phyloP scores from a whole-genome alignment of 2,888 invertebrate genomes.

The Ormyrus nitidulus region DNA sequence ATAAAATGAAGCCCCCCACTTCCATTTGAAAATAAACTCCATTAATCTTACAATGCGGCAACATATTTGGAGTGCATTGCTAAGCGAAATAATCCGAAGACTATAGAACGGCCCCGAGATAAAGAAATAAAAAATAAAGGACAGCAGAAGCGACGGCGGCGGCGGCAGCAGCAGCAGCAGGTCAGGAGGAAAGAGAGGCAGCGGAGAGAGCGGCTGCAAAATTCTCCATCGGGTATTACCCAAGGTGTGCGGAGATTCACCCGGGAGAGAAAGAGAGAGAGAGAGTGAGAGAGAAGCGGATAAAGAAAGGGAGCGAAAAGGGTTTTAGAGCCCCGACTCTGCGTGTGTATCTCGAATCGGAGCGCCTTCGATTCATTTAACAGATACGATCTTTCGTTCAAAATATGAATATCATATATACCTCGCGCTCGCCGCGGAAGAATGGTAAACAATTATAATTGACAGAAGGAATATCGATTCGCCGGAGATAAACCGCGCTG shows the following conservation, averaged over 20 bases:
- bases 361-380: conserved; percentile 73
- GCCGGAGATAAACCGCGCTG: background rate
- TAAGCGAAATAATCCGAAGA: background rate
- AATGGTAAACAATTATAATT: conserved; percentile 53
- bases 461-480: conserved; percentile 29
- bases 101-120: background rate
- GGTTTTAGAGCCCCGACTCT: background rate
- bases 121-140: background rate
- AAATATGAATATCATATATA: conserved; percentile 75
- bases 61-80: too few species aligned
- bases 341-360: conserved; percentile 44
- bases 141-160: too few species aligned
- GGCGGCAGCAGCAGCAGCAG: background rate
- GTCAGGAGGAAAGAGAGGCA: background rate
- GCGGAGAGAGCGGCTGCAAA: background rate
- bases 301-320: background rate
- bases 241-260: background rate
- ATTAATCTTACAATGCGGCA: too few species aligned
- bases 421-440: conserved; percentile 16
- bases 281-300: background rate
- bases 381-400: conserved; percentile 74
- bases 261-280: conserved; percentile 16
- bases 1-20: too few species aligned
- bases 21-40: too few species aligned
- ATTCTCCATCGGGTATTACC: conserved; percentile 11